Conservation (phyloP, 2,888 invertebrate genomes). For the Pseudolycoriella hygida region DNA sequence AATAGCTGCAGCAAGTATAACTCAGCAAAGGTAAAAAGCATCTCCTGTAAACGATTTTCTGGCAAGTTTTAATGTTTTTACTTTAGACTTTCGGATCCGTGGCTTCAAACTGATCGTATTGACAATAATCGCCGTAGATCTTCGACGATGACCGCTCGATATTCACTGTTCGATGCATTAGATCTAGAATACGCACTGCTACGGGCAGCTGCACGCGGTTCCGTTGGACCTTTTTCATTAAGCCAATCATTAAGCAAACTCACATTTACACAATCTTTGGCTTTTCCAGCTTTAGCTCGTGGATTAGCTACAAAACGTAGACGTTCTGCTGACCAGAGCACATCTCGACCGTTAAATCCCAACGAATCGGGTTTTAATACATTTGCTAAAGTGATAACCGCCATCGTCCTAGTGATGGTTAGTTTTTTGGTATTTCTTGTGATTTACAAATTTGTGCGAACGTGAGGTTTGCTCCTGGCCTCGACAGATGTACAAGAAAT, state of each 20-base stretch:
- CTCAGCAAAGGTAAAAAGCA: constrained; percentile 19
- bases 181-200: constrained; percentile 52
- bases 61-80: background rate
- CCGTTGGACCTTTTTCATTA: constrained; percentile 51
- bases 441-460: constrained; percentile 53
- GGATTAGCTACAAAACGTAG: constrained; percentile 45
- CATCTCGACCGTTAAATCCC: constrained; percentile 38
- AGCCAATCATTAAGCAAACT: constrained; percentile 54
- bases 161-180: constrained; percentile 51
- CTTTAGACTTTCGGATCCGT: constrained; percentile 22
- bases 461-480: constrained; percentile 61
- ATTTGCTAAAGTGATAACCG: constrained; percentile 53
- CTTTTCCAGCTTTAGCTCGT: constrained; percentile 51
- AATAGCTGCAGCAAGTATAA: constrained; percentile 27
- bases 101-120: constrained; percentile 27
- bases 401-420: constrained; percentile 46
- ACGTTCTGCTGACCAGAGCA: constrained; percentile 33
- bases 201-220: constrained; percentile 49
- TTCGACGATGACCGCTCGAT: constrained; percentile 41
- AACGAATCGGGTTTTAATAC: constrained; percentile 48
- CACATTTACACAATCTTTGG: constrained; percentile 54
- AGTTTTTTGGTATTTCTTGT: constrained; percentile 55
- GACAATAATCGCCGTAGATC: constrained; percentile 30
- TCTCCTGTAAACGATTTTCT: no score
- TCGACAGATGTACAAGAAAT: constrained; percentile 25